Evolutionary conservation across 2,113 vertebrate species (phyloP).

Genomic region (Daboia siamensis): DNA sequence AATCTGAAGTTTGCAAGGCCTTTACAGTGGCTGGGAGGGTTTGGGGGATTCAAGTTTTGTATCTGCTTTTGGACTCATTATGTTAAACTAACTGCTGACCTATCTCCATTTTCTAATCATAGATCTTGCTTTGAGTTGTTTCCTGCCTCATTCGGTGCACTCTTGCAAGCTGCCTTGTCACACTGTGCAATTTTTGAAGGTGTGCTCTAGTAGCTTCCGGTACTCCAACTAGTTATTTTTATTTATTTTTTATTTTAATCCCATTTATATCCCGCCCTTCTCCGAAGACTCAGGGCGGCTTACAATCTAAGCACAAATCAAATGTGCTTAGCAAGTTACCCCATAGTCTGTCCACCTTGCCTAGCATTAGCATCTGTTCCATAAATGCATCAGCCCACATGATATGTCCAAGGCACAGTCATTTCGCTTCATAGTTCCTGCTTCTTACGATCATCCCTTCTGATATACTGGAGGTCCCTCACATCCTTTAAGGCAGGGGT

Average conservation of each 20-base stretch:
- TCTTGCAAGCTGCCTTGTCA: not conserved
- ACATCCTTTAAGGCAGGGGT: not conserved
- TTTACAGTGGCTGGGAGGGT: not conserved
- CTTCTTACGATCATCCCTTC: not conserved
- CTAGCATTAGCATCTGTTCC: not conserved
- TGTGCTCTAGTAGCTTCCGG: not conserved
- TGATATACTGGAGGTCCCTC: not conserved
- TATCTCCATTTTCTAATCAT: not conserved
- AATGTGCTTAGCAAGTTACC: too few relatives aligned
- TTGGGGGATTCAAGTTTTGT: not conserved
- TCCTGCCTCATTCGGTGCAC: not conserved
- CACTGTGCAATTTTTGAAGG: not conserved
- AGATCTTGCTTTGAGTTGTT: not conserved
- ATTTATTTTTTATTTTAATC: too few relatives aligned
- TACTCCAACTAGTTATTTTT: not conserved
- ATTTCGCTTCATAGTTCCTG: not conserved
- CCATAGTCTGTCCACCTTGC: not conserved
- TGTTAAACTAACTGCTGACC: not conserved
- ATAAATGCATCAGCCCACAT: not conserved
- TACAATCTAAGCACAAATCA: too few relatives aligned
- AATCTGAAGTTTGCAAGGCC: not conserved
- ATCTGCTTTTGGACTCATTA: not conserved
- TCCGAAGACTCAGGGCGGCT: too few relatives aligned
- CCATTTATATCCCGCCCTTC: too few relatives aligned
- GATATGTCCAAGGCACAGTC: not conserved